Conservation (phyloP, 2,888 invertebrate genomes). For the Athripsodes cinereus region DNA sequence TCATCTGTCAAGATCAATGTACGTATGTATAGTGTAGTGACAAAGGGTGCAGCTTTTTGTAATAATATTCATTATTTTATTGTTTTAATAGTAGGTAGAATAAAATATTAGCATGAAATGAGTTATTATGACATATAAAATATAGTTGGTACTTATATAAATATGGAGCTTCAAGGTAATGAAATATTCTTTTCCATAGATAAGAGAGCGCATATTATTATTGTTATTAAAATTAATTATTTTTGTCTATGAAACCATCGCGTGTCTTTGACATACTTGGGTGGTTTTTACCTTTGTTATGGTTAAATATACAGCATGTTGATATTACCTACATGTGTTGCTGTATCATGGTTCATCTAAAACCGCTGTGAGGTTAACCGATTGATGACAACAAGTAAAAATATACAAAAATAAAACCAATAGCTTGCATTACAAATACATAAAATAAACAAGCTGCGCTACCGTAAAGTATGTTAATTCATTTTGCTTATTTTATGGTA, state of each 20-base stretch:
- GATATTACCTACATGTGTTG: too few species aligned
- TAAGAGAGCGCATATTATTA: neutral
- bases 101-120: neutral
- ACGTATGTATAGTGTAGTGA: neutral
- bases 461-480: too few species aligned
- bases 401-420: too few species aligned
- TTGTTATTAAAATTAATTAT: neutral
- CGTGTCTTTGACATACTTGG: neutral
- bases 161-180: neutral
- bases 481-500: too few species aligned
- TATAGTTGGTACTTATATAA: too few species aligned
- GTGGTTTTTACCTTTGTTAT: neutral
- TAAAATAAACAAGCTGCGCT: too few species aligned
- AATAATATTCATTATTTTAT: neutral
- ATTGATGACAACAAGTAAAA: too few species aligned
- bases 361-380: too few species aligned
- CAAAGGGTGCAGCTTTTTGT: neutral
- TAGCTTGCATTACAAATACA: too few species aligned
- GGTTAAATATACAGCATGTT: too few species aligned
- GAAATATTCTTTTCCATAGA: conserved; percentile 1
- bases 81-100: neutral
- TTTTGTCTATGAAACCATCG: neutral
- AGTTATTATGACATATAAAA: neutral
- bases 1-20: neutral
- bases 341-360: too few species aligned